Evolutionary conservation across 2,888 invertebrate species (phyloP), one percentile per base, ranked within the genome.

Genomic region (Melanophora roralis): DNA sequence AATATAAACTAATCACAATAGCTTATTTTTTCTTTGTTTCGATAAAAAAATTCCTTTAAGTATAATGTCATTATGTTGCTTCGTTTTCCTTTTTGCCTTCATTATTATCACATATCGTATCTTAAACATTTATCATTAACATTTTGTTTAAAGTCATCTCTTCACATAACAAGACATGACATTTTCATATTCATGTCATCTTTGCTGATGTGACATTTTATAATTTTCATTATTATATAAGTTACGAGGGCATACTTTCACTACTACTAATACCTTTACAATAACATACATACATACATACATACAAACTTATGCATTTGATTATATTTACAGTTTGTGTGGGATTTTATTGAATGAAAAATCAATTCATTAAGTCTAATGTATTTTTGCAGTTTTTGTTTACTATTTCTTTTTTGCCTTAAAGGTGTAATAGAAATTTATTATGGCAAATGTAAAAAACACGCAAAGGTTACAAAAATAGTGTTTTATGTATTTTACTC

Each of bases 381-480:
- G 19, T 11, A 21, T 43, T 40, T 45, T 53, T 45, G 14, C 34
- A 36, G 34, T 45, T 45, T 36, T 21, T 11, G 21, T 7, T 53
- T n/a, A n/a, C 4, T 38, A 11, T n/a, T 9, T 55, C 8, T 34
- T 14, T 38, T 14, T 49, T 64, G n/a, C 34, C 27, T 27, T 14
- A 11, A 32, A 51, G 14, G 45, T 34, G 43, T 11, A 55, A 67
- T 55, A 55, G 23, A 68, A 68, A 67, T 34, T 57, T 68, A 36
- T 57, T 57, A 23, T 19, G 36, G 55, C 45, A n/a, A 57, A 49
- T 67, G 6, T 14, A 2, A 27, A 27, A n/a, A 59, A 69, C 69
- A 69, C 69, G 69, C 69, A 69, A 69, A 69, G 47, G 38, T 49
- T 69, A 47, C 12, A 16, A 27, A 69, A 69, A 69, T 12, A 19